Base-by-base conservation (phyloP, 2,113 vertebrate species). In the Cebidichthys violaceus region DNA sequence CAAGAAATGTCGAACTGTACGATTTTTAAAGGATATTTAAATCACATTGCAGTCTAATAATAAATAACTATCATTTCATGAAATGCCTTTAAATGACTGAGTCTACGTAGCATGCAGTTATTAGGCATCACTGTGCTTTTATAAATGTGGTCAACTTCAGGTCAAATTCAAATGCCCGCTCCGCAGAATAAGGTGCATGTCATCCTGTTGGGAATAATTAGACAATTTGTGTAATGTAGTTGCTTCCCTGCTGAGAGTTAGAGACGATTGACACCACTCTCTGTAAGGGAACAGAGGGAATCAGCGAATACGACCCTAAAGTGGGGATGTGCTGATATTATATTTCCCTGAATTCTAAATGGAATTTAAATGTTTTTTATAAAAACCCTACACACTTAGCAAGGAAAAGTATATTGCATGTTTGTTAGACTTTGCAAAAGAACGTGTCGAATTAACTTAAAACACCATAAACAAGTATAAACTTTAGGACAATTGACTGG, bases 311-410 rank as follows among this genome's bases (percentile, higher is more conserved):
- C 7, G 2, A 18, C 29, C 45, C 27, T 24, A 37, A 39, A 54
- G 45, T 17, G 35, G 47, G 45, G 67, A 52, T 70, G 67, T 70
- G 45, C 67, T 52, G 6, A 55, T 55, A 17, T 70, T 35, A 37
- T 24, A 55, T 54, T 39, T 54, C 33, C 7, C 31, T 39, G 33
- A 55, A 70, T 55, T 45, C 4, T 47, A 31, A 45, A 47, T 68
- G 66, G 41, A 10, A 45, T 68, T 47, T 4, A 52, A 70, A 13
- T 50, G 27, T 27, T 50, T 22, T 69, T 7, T 4, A 50, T 47
- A 29, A 15, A 43, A 67, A 45, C 7, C 24, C 24, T 17, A 65
- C 4, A 6, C 35, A 62, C 60, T 35, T 62, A 35, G 20, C 33
- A 24, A 5, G 62, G 35, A 41, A 65, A 11, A 0, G 3, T 33